Percentiles rank a stretch among this genome's conserved stretches.
Conservation (phyloP, 2,797 vertebrate species). For the Atherinosoma microstoma region DNA sequence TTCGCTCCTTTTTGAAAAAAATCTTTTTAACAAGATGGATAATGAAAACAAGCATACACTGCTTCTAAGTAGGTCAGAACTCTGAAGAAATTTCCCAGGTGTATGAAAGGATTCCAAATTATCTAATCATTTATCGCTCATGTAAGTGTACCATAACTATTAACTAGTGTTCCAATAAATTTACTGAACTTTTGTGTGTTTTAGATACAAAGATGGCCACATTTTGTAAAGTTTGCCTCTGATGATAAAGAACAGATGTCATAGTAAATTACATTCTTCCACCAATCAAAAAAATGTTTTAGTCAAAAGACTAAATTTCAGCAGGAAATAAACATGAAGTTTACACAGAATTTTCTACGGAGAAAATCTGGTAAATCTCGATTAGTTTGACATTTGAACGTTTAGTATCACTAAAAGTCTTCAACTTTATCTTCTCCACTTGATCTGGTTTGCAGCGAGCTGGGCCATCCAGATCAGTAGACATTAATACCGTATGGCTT, state of each 20-base stretch:
- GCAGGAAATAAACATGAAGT: neutral
- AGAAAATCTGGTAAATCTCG: no score
- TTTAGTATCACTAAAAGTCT: neutral
- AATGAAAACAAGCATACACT: constrained; percentile 3
- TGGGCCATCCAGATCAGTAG: neutral
- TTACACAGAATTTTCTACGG: neutral
- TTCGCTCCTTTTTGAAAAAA: neutral
- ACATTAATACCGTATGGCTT: neutral
- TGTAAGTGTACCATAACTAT: neutral
- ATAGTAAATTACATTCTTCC: neutral
- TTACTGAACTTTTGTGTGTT: neutral
- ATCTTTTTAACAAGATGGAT: neutral
- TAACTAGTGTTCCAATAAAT: neutral
- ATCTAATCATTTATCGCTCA: constrained; percentile 2
- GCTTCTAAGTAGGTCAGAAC: constrained; percentile 27
- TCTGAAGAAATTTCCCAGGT: constrained; percentile 16
- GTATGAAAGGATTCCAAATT: neutral
- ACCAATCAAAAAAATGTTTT: neutral
- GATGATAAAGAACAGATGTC: neutral
- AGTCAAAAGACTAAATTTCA: neutral
- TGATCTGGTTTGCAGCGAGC: neutral
- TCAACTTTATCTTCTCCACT: no score
- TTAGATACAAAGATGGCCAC: neutral
- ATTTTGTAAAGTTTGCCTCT: neutral
- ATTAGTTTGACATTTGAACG: neutral